Base-by-base conservation (phyloP, 2,113 vertebrate species). In the Odontesthes bonariensis region DNA sequence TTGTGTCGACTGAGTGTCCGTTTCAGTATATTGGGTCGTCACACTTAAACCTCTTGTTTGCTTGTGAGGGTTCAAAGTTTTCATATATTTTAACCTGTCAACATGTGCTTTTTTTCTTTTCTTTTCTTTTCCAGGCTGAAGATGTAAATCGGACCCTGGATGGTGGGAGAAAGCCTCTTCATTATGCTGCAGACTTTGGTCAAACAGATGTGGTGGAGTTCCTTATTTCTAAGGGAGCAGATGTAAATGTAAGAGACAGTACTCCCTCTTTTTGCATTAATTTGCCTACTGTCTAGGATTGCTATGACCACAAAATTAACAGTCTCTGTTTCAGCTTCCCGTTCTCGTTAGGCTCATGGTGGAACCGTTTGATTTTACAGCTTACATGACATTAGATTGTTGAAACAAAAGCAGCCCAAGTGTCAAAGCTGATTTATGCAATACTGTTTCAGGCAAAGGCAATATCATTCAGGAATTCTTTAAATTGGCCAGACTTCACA, bases 181-280 rank as follows among this genome's bases (percentile, higher is more conserved):
- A 99, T 87, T 96, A 96, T 40, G 97, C 97, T 73, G 95, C 95
- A 38, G 98, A 99, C 89, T 97, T 95, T 55, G 98, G 98, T 62
- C 97, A 99, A 46, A 84, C 89, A 42, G 96, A 97, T 65, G 94
- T 98, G 68, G 76, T 98, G 88, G 94, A 96, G 76, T 98, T 95
- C 79, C 96, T 99, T 67, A 92, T 99, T 70, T 95, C 96, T 76
- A 96, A 95, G 93, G 98, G 97, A 92, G 98, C 98, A 53, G 95
- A 99, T 77, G 91, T 99, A 83, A 97, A 99, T 61, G 98, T 99
- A 95, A 86, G 96, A 93, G 75, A 60, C 61, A 22, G 16, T 33
- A 19, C 61, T 32, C 55, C 13, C 22, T 9, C 0, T 14, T 13
- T 85, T 79, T 71, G 61, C 53, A 31, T 82, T 46, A 0, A 80